These are phyloP conservation scores for Gnathonemus longibarbis DNA, from an alignment of 2,113 vertebrate genomes.

Conservation along the genomic window DNA sequence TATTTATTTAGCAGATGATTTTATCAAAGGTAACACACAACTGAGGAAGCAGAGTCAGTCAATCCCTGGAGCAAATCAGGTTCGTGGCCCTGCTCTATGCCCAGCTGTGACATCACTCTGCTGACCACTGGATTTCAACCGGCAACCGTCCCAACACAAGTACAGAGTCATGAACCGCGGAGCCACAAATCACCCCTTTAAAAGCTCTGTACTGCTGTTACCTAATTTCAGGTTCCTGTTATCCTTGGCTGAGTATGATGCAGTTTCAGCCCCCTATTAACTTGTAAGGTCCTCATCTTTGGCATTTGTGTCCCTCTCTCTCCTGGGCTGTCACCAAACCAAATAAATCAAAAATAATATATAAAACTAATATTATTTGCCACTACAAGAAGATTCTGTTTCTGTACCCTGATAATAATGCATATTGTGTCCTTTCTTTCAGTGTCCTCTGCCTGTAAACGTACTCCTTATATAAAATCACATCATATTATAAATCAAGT, in stretches of 20 bases:
- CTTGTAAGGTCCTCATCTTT: neutral
- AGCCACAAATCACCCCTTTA: neutral
- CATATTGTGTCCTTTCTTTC: neutral
- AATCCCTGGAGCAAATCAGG: neutral
- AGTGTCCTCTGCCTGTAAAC: neutral
- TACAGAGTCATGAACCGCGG: neutral
- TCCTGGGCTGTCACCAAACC: neutral
- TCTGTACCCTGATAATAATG: neutral
- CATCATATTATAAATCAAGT: neutral
- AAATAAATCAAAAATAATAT: neutral
- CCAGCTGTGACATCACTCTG: neutral
- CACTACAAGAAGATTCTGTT: neutral
- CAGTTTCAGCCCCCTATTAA: neutral
- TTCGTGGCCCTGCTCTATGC: neutral
- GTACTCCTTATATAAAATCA: neutral
- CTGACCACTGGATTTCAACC: neutral
- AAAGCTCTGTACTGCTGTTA: neutral
- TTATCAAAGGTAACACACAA: neutral
- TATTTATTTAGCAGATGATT: neutral
- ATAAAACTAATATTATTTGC: neutral
- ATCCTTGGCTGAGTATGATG: neutral
- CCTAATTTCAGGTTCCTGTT: neutral
- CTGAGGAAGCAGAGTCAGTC: neutral
- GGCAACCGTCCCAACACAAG: neutral
- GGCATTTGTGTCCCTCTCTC: neutral